These are phyloP conservation scores for Cheumatopsyche charites DNA, from an alignment of 1,140 invertebrate genomes.

Conservation along the genomic window DNA sequence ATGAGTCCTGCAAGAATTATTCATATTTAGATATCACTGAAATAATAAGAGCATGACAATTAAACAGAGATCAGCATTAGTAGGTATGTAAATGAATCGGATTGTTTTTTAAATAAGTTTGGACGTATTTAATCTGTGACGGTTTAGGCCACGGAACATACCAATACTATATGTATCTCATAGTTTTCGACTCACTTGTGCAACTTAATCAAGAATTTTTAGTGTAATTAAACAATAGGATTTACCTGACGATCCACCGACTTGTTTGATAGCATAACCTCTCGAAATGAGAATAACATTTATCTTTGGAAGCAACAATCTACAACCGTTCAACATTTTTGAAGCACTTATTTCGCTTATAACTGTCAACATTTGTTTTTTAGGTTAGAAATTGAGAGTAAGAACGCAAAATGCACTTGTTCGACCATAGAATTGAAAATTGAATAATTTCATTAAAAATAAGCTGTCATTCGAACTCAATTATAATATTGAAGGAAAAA, in stretches of 20 bases:
- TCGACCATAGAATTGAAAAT: too few species aligned
- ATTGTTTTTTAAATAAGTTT: neutral
- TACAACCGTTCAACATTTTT: too few species aligned
- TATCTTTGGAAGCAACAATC: neutral
- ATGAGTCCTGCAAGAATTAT: conserved; percentile 40
- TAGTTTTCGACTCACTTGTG: neutral
- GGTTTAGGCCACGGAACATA: neutral
- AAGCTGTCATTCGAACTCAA: too few species aligned
- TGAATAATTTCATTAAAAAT: too few species aligned
- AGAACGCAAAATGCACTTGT: too few species aligned
- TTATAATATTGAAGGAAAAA: too few species aligned
- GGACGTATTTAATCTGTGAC: neutral
- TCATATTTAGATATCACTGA: neutral
- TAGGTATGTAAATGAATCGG: neutral
- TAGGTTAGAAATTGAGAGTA: too few species aligned
- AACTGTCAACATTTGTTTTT: too few species aligned
- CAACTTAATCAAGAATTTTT: too few species aligned
- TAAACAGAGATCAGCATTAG: neutral
- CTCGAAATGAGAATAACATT: neutral
- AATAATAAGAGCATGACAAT: neutral
- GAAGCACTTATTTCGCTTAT: too few species aligned
- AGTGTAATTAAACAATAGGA: too few species aligned
- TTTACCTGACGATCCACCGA: neutral
- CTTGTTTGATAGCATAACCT: neutral
- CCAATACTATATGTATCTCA: neutral